Base-by-base conservation (phyloP, 2,888 invertebrate species). In the Erebia palarica region DNA sequence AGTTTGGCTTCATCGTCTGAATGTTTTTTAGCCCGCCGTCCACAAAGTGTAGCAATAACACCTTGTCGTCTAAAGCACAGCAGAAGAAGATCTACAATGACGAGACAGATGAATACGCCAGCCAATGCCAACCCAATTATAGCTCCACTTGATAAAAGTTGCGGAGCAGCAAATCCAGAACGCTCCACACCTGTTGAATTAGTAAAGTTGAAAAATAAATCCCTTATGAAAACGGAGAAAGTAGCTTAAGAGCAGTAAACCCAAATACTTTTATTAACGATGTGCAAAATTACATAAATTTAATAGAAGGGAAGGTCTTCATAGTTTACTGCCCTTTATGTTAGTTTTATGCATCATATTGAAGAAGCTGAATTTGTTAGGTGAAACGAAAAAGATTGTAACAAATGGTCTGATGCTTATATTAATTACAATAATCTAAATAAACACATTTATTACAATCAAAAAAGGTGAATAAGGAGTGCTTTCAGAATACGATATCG, bases 81-180 rank as follows among this genome's bases (percentile, higher is more conserved):
- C 84, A 98, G 97, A 55, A 97, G 94, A 10, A 98, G 93, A 85
- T 99, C 99, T 79, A 98, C 95, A 76, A 98, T 94, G 79, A 98
- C 91, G 74, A 98, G 93, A 75, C 98, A 94, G 76, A 97, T 91
- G 66, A 97, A 94, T 61, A 98, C 95, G 63, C 97, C 96, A 58
- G 96, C 96, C 73, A 98, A 94, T 49, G 98, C 97, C 79, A 98
- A 95, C 75, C 97, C 97, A 79, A 98, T 96, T 80, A 98, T 97
- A 71, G 96, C 95, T 14, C 95, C 95, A 80, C 96, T 96, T 78
- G 96, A 96, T 75, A 96, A 92, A 66, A 94, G 86, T 72, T 95
- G 94, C 18, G 90, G 87, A 67, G 89, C 90, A 44, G 92, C 92
- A 81, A 88, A 92, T 79, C 91, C 92, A 75, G 91, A 90, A 67